Evolutionary conservation across 2,888 invertebrate genomes (phyloP), one percentile per base, ranked within the genome.

Genomic region (Drosophila antonietae): DNA sequence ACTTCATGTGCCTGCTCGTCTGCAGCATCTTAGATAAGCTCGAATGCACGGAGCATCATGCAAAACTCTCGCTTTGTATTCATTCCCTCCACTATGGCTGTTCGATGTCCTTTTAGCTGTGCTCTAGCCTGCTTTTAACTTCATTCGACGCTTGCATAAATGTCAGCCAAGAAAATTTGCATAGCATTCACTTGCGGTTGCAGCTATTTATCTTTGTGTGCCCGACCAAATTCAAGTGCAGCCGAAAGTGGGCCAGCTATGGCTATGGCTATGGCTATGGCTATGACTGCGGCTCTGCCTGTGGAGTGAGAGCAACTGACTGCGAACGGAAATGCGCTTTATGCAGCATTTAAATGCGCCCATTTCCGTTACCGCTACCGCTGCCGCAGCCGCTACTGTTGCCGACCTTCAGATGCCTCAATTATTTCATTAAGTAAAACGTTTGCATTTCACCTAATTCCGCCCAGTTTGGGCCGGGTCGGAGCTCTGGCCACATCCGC

Each of bases 401-500:
- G 75, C 65, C 84, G 84, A 84, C 84, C 84, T 85, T 85, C 84
- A 78, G 80, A 68, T 78, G 80, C 75, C 80, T 82, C 87, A 89
- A 89, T 89, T 86, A 89, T 90, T 89, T 87, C 84, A 89, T 85
- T 89, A 88, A 74, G 90, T 79, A 79, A 83, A 89, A 82, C 86
- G 82, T 89, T 90, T 85, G 81, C 82, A 81, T 89, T 90, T 89
- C 84, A 82, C 78, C 86, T 86, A 87, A 90, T 85, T 90, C 88
- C 75, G 73, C 59, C 60, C 75, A 75, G 72, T 49, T 46, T 18
- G 20, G 55, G 59, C 12, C 28, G 6, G 43, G 44, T 35, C 18
- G 56, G 46, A 37, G 9, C 72, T 60, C 72, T 58, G 66, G 75
- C 75, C 80, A 75, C 77, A 81, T 88, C 84, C 88, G 89, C 69